Evolutionary conservation across 2,113 vertebrate genomes (phyloP).

Genomic region (Pica pica): DNA sequence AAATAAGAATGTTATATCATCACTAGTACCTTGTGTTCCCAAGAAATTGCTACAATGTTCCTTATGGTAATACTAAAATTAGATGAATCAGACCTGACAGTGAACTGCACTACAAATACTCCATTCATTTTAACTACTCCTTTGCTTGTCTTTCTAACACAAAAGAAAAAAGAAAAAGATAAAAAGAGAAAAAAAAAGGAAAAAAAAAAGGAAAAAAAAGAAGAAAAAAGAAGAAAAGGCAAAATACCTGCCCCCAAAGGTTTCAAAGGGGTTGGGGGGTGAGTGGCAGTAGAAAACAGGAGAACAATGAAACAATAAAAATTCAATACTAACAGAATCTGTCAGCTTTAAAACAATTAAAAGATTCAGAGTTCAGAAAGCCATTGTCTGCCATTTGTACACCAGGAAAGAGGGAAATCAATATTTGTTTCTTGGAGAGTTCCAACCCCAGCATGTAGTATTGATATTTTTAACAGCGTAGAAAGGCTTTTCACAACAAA

Average conservation of each 20-base stretch:
- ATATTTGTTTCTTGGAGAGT: constrained; percentile 65
- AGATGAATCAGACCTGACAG: not conserved
- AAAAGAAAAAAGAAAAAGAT: too few species aligned
- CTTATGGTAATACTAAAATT: constrained; percentile 20
- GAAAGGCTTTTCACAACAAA: constrained; percentile 48
- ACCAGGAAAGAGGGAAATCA: constrained; percentile 50
- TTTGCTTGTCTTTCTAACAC: not conserved
- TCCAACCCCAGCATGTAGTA: constrained; percentile 16
- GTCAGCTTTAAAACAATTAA: constrained; percentile 53
- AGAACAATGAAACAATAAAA: constrained; percentile 38
- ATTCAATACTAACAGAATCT: constrained; percentile 32
- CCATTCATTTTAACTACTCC: constrained; percentile 13
- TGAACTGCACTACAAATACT: not conserved
- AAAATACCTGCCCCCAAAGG: fast-evolving
- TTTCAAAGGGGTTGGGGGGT: not conserved
- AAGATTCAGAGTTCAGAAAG: constrained; percentile 27
- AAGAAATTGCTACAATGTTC: not conserved
- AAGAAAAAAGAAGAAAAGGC: not conserved
- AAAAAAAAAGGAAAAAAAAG: too few species aligned
- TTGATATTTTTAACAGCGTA: constrained; percentile 60
- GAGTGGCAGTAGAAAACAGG: not conserved
- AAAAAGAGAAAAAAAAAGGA: too few species aligned
- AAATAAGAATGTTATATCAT: not conserved
- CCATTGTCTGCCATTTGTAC: constrained; percentile 17
- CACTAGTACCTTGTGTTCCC: not conserved